Evolutionary conservation across 2,888 invertebrate genomes (phyloP).

Genomic region (Acleris emargana): DNA sequence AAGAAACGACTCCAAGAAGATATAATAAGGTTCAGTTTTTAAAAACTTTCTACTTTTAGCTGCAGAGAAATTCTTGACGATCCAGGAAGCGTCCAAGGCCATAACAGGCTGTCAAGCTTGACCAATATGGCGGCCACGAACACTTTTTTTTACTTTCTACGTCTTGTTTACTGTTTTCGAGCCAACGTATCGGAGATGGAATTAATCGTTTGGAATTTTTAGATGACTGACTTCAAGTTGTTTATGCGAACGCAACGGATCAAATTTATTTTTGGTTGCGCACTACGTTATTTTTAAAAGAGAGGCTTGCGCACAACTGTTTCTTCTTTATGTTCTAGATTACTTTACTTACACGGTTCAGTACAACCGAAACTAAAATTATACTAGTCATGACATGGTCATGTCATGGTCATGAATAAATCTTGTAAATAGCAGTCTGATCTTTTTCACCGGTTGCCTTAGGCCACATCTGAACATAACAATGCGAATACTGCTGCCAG

Average conservation of each 20-base stretch:
- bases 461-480: no score
- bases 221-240: slow-evolving; percentile 18
- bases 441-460: no score
- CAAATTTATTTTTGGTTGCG: slow-evolving; percentile 21
- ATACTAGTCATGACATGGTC: no score
- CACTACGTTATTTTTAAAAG: slow-evolving; percentile 2
- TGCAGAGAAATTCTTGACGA: slow-evolving; percentile 28
- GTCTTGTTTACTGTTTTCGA: slow-evolving; percentile 32
- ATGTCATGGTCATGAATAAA: no score
- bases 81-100: slow-evolving; percentile 52
- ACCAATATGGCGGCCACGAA: slow-evolving; percentile 50
- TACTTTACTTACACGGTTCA: no score
- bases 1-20: slow-evolving; percentile 6
- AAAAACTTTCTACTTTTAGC: not conserved
- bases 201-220: slow-evolving; percentile 32
- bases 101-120: slow-evolving; percentile 46
- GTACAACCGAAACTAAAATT: no score
- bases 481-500: no score
- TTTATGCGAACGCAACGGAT: slow-evolving; percentile 12
- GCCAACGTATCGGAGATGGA: slow-evolving; percentile 27
- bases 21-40: not conserved
- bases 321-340: no score
- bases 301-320: not conserved
- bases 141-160: slow-evolving; percentile 51
- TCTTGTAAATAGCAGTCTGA: no score